These are phyloP conservation scores for Montipora sp. DNA, from an alignment of 64 coral and sea anemone genomes.

Conservation along the genomic window DNA sequence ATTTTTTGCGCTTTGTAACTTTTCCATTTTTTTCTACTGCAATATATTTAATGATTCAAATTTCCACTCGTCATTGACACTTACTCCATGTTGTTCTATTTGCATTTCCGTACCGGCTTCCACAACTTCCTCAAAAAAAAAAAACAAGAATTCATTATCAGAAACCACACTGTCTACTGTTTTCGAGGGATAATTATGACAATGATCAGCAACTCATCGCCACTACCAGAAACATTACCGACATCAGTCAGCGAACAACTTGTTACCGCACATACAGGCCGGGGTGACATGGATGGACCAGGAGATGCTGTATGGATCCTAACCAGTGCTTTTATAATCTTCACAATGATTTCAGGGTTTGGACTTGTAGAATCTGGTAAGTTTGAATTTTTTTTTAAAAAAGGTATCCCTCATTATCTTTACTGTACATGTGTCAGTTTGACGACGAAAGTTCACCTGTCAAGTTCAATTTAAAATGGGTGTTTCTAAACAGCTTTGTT, in stretches of 20 bases:
- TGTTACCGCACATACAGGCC: not conserved
- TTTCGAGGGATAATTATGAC: not conserved
- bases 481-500: too few relatives aligned
- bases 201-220: not conserved
- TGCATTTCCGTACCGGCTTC: too few relatives aligned
- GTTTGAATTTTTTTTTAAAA: not conserved
- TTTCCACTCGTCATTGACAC: too few relatives aligned
- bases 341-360: constrained; percentile 96
- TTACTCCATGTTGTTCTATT: too few relatives aligned
- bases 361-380: constrained; percentile 93
- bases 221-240: not conserved
- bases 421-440: not conserved
- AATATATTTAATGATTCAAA: too few relatives aligned
- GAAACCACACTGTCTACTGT: not conserved
- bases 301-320: constrained; percentile 94
- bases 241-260: not conserved
- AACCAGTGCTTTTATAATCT: constrained; percentile 93
- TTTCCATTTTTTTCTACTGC: too few relatives aligned
- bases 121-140: not conserved
- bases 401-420: too few relatives aligned
- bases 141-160: not conserved
- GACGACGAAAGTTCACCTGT: not conserved
- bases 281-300: constrained; percentile 54
- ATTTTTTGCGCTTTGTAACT: too few relatives aligned
- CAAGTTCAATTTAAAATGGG: too few relatives aligned